Conservation (phyloP, 1,140 invertebrate genomes). For the Drosophila triauraria region DNA sequence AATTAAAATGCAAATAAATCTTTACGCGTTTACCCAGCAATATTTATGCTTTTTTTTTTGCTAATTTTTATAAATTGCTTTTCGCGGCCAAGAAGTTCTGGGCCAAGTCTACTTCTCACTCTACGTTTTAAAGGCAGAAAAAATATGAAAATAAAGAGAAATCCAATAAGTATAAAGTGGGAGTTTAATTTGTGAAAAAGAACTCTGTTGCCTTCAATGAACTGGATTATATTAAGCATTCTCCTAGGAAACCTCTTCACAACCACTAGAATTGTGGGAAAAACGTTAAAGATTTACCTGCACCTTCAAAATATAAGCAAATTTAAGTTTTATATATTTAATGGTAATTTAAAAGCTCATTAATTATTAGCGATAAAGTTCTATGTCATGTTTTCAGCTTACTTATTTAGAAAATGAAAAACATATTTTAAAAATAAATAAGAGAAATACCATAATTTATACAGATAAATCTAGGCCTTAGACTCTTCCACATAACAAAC, state of each 20-base stretch:
- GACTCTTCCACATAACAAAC: neutral
- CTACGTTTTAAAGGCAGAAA: neutral
- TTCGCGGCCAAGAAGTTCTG: neutral
- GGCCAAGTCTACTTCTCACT: neutral
- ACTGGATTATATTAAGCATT: no score
- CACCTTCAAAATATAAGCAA: no score
- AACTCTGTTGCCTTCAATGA: neutral
- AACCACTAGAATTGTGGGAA: neutral
- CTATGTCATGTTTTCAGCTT: no score
- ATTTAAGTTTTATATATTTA: no score
- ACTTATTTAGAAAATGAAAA: no score
- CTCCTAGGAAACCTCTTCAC: neutral
- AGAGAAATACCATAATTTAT: no score
- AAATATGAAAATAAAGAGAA: neutral
- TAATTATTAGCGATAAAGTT: no score
- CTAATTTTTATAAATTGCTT: slow-evolving; percentile 64
- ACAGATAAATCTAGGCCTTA: no score
- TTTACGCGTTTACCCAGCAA: slow-evolving; percentile 42
- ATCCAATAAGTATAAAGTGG: neutral
- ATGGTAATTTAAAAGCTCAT: no score
- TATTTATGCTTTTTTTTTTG: slow-evolving; percentile 26
- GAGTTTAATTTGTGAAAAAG: neutral
- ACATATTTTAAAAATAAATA: no score
- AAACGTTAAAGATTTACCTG: neutral
- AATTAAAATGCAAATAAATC: slow-evolving; percentile 82